Evolutionary conservation across 2,888 invertebrate genomes (phyloP), one percentile per base, ranked within the genome.

Genomic region (Theretra japonica): DNA sequence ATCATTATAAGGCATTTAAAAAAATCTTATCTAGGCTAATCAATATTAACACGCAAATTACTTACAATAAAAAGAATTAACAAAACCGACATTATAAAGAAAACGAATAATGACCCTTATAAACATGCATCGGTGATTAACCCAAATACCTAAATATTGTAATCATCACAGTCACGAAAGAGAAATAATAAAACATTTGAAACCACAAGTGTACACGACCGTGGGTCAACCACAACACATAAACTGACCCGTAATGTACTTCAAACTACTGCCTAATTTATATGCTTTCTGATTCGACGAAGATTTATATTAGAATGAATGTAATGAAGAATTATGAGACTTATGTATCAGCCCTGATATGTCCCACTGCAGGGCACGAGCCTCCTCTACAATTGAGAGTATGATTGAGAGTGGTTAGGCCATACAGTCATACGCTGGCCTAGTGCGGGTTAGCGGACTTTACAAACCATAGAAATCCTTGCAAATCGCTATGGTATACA

Each of bases 131-230:
- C 11, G n/a, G 62, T 62, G 8, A 62, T 62, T 62, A 62, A 62
- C 62, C 62, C 33, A 62, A 33, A 33, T 62, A n/a, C 33, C n/a
- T 62, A 30, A 62, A 62, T 33, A n/a, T 62, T 25, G 33, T 62
- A 33, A 62, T 62, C 62, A 62, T 33, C 62, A 33, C 11, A 33
- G 62, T 33, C 62, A 62, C 62, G 62, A 62, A 62, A 62, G 62
- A 33, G 33, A 25, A 23, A 25, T 21, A 33, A 30, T 48, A 65
- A 68, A 53, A 25, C 56, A 19, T 17, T 62, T 21, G 62, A 21
- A 62, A 33, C 33, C 33, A 62, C 62, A 62, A 62, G 11, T 33
- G 11, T 21, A 33, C n/a, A 19, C 8, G 11, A 19, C 17, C 19
- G 19, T 28, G 28, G 30, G 4, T 30, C 59, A 60, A 60, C 59